Evolutionary conservation across 2,113 vertebrate genomes (phyloP).

Genomic region (Odocoileus virginianus): DNA sequence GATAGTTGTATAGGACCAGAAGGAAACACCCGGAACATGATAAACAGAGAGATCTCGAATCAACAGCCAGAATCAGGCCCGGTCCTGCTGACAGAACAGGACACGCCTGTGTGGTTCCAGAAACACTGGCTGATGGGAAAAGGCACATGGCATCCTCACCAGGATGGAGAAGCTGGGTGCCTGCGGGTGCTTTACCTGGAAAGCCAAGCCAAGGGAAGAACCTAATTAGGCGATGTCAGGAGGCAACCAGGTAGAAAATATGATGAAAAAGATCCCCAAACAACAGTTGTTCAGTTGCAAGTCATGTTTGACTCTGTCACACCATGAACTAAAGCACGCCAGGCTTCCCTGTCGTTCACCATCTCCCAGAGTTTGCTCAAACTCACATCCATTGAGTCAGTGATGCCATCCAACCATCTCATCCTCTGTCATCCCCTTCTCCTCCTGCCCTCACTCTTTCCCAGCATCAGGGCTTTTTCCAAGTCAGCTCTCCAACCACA

Average conservation of each 20-base stretch:
- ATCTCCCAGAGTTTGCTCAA: neutral
- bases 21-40: fast-evolving
- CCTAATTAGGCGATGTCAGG: neutral
- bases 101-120: neutral
- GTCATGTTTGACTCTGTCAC: neutral
- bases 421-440: neutral
- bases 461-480: neutral
- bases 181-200: neutral
- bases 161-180: neutral
- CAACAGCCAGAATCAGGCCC: fast-evolving
- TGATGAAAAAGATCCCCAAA: neutral
- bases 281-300: neutral
- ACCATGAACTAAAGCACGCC: neutral
- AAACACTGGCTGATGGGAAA: neutral
- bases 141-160: neutral
- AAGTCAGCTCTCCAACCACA: neutral
- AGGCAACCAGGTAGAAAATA: neutral
- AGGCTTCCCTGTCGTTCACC: neutral
- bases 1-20: neutral
- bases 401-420: neutral
- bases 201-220: neutral
- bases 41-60: neutral
- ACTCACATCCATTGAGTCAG: neutral
- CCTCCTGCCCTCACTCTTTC: neutral
- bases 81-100: neutral